These are phyloP conservation scores for Synanthedon myopaeformis DNA, from an alignment of 2,888 invertebrate genomes.

Conservation along the genomic window DNA sequence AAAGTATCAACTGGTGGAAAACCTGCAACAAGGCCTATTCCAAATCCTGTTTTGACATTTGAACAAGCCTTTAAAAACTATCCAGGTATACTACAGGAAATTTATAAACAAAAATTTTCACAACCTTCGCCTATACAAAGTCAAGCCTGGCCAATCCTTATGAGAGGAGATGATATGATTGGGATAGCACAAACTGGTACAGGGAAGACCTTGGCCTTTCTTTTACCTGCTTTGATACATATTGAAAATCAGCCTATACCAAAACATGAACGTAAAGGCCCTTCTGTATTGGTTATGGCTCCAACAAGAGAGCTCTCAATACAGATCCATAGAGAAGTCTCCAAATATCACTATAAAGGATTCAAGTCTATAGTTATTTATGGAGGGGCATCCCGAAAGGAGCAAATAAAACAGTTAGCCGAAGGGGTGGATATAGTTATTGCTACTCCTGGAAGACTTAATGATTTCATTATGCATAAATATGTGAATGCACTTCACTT, in stretches of 20 bases:
- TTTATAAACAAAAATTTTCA: constrained; percentile 82
- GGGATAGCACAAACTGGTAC: constrained; percentile 97
- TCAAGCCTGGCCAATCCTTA: constrained; percentile 94
- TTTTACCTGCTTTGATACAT: constrained; percentile 93
- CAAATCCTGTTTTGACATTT: constrained; percentile 84
- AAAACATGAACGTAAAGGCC: constrained; percentile 78
- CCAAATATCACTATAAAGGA: constrained; percentile 88
- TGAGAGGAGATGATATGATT: constrained; percentile 92
- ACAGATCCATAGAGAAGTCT: constrained; percentile 92
- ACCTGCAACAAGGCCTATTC: constrained; percentile 63
- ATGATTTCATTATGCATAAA: constrained; percentile 84
- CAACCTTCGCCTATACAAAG: constrained; percentile 92
- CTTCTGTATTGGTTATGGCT: constrained; percentile 89
- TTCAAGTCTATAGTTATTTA: constrained; percentile 92
- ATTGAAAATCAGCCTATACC: constrained; percentile 88
- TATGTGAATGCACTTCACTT: constrained; percentile 67
- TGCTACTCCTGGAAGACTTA: constrained; percentile 93
- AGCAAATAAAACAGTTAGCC: constrained; percentile 80
- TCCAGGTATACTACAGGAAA: constrained; percentile 86
- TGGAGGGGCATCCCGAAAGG: constrained; percentile 86
- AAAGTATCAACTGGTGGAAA: constrained; percentile 74
- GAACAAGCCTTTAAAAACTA: constrained; percentile 85
- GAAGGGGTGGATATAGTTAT: constrained; percentile 94
- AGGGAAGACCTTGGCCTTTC: constrained; percentile 94
- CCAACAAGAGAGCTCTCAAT: constrained; percentile 94